Evolutionary conservation across 2,113 vertebrate genomes (phyloP), one percentile per base, ranked within the genome.

Genomic region (Entelurus aequoreus): DNA sequence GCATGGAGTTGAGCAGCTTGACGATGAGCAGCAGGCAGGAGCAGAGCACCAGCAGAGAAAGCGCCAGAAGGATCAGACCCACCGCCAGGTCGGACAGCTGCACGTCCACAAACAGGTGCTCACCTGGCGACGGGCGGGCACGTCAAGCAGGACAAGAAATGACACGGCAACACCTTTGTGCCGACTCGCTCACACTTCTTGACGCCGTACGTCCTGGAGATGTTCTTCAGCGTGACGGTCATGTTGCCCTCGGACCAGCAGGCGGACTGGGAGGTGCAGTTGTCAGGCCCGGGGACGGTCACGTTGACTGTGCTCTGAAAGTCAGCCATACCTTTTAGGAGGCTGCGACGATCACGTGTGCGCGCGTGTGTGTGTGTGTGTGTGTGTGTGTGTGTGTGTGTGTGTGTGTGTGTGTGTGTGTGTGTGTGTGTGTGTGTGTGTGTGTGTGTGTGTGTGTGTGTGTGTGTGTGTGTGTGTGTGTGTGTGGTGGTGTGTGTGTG

Each of bases 1-100:
- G 91, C 86, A 98, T 91, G 1, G 95, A 96, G 84, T 94, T 95
- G 66, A 98, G 89, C 28, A 98, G 72, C 67, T 97, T 98, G 70
- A 98, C 96, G 0, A 97, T 98, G 60, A 92, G 71, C 65, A 98
- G 61, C 62, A 98, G 87, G 74, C 95, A 98, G 62, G 87, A 84
- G 37, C 95, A 98, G 40, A 98, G 89, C 62, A 93, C 85, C 52
- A 96, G 14, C 72, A 98, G 81, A 48, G 95, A 95, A 12, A 86
- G 11, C 7, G 87, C 77, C 52, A 98, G 89, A 19, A 98, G 86
- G 71, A 98, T 98, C 71, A 93, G 77, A 21, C 96, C 96, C 1
- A 95, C 84, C 0, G 74, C 89, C 40, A 93, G 68, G 78, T 98
- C 95, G 0, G 92, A 59, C 46, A 98, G 88, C 12, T 50, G 64